A percentile compares a stretch with the other conserved stretches of the same genome.
Evolutionary conservation across 2,113 vertebrate genomes (phyloP).

Genomic region (Eudyptes chrysolophus): DNA sequence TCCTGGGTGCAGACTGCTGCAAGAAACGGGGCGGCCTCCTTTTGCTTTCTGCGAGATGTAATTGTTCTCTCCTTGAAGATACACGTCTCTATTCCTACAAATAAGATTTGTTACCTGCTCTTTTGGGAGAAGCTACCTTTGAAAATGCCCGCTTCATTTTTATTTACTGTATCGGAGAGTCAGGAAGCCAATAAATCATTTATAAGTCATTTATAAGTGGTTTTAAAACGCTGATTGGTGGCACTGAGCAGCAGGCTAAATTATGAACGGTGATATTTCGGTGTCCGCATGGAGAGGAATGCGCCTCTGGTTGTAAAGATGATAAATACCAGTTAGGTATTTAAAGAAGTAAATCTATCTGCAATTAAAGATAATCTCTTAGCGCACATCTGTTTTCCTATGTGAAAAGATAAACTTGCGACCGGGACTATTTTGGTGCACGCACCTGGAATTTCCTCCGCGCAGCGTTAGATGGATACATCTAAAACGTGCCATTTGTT

Average conservation of each 20-base stretch:
- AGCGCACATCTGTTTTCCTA: background rate
- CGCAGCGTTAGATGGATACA: accelerated
- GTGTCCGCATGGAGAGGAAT: accelerated
- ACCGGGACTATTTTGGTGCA: background rate
- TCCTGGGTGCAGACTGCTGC: background rate
- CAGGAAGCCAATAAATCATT: background rate
- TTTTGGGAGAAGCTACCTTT: background rate
- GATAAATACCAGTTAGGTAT: background rate
- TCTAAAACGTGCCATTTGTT: accelerated
- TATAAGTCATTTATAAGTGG: background rate
- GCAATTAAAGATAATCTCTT: background rate
- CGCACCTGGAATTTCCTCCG: background rate
- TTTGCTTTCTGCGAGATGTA: background rate
- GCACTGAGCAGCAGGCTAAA: background rate
- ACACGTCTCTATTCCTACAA: accelerated
- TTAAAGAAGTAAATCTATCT: background rate
- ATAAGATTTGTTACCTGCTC: background rate
- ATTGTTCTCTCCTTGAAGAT: background rate
- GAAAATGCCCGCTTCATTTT: background rate
- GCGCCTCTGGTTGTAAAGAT: background rate
- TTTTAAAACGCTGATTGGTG: background rate
- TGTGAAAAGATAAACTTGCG: background rate
- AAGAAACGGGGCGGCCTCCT: background rate
- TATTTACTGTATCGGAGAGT: background rate
- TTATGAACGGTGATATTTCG: accelerated